Evolutionary conservation across 2,113 vertebrate species (phyloP), one percentile per base, ranked within the genome.

Genomic region (Pteruthius melanotis): DNA sequence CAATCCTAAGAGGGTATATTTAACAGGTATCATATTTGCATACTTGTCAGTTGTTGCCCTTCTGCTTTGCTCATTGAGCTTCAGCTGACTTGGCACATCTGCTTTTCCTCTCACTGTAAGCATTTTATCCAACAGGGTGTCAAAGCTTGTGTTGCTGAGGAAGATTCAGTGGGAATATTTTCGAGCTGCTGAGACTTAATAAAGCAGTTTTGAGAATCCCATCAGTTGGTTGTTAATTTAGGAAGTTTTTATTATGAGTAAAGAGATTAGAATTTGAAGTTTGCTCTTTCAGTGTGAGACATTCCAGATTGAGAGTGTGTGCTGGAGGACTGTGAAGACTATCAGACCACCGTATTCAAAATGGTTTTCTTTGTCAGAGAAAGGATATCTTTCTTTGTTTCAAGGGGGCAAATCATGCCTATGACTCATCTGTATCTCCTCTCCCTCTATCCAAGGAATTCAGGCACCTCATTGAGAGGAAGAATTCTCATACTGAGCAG

Each of bases 61-160:
- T 75, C 15, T 10, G 7, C 23, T 75, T 57, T 71, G 54, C 2
- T 7, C 27, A 9, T 15, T 72, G 76, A 92, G 91, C 60, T 92
- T 95, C 77, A 82, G 70, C 83, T 90, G 76, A 50, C 54, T 63
- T n/a, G 18, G 68, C 77, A 91, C 69, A 93, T 89, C 72, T 93
- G 64, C n/a, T 81, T 79, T 77, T 86, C 30, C 47, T 92, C 72
- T 68, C 65, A n/a, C 70, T 59, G 27, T 11, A 81, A 87, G 47
- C 68, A 22, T 83, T 88, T 88, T 47, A 93, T 86, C 59, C 71
- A 93, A 47, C 47, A 45, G 71, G 53, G 52, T 88, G 68, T 78
- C 82, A 89, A 81, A 86, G 19, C 16, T 47, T 66, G 33, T 83
- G 56, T 4, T 83, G 30, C 47, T 88, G 17, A 85, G 82, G 45